Percentiles rank a stretch among this genome's conserved stretches.
Conservation (phyloP, 2,797 vertebrate genomes). For the Rhinatrema bivittatum region DNA sequence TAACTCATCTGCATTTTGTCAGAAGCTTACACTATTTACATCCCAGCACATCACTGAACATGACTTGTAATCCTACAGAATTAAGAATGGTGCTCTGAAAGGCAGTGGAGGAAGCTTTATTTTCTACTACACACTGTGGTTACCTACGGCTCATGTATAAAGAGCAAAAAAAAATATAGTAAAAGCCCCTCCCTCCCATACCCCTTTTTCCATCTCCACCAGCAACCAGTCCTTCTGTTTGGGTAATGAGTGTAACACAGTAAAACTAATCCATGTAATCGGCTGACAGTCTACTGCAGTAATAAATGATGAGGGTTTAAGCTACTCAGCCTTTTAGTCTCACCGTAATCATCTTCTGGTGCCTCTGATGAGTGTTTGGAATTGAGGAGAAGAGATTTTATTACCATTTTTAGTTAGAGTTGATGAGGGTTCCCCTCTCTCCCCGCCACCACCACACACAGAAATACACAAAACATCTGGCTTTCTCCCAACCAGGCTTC, state of each 20-base stretch:
- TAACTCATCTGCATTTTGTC: slow-evolving; percentile 26
- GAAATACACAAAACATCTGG: slow-evolving; percentile 28
- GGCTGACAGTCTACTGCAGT: slow-evolving; percentile 5
- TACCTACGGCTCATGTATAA: too few species aligned
- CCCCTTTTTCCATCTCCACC: not conserved
- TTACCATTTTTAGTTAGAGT: slow-evolving; percentile 11
- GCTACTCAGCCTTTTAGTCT: not conserved
- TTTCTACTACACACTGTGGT: not conserved
- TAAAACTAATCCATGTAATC: slow-evolving; percentile 1
- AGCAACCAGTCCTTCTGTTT: not conserved
- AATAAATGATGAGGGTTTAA: slow-evolving; percentile 7
- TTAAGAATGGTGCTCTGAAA: slow-evolving; percentile 7
- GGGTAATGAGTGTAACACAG: not conserved
- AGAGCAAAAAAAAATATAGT: too few species aligned
- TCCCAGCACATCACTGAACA: slow-evolving; percentile 16
- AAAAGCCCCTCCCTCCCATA: too few species aligned
- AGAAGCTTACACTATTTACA: slow-evolving; percentile 27
- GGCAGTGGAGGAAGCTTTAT: slow-evolving; percentile 5
- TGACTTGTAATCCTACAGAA: not conserved
- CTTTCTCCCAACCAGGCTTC: slow-evolving; percentile 31
- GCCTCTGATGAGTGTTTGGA: not conserved
- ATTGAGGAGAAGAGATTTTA: not conserved
- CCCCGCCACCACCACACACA: slow-evolving; percentile 13
- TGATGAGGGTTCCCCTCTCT: not conserved
- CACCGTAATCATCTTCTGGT: not conserved